Evolutionary conservation across 2,888 invertebrate genomes (phyloP), one percentile per base, ranked within the genome.

Genomic region (Trissoscelio sp.): DNA sequence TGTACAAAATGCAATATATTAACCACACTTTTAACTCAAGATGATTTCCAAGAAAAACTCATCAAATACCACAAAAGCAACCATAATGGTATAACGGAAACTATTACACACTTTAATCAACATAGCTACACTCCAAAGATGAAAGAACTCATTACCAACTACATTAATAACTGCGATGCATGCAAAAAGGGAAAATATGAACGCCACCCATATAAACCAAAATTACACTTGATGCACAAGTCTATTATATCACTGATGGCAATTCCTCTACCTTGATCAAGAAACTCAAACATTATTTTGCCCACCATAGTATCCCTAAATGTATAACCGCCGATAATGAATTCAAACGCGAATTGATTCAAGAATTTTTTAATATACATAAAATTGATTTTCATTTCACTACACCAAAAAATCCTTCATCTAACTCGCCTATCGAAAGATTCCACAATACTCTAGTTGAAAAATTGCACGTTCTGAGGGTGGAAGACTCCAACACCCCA

Each of bases 81-180:
- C 18, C 58, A 58, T 22, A 58, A 58, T 18, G 58, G 58, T 11
- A 58, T 58, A n/a, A 39, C 58, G 1, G 58, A 58, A 39, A 58
- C 58, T 4, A 37, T 20, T 1, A 12, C 6, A 6, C 58, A 58
- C 18, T 58, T 58, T 7, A 58, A 58, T 14, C 39, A 39, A 58
- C 16, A 20, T 12, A 11, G 18, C 11, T 34, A 57, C 9, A 57
- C 57, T n/a, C 37, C 37, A 34, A 57, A 34, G 28, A 57, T 57
- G 57, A 57, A 57, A 37, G 57, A 57, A 57, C 3, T 57, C 5
- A 57, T 57, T 4, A 57, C 14, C 2, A 18, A 20, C 5, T 57
- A 57, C 18, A 57, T 57, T 37, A 57, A 31, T 22, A 24, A 24
- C 24, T 24, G 24, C 24, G 31, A 55, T 34, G 12, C 34, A 2